phyloP scores from a whole-genome alignment of 2,888 invertebrate genomes.

The Athalia cordata region DNA sequence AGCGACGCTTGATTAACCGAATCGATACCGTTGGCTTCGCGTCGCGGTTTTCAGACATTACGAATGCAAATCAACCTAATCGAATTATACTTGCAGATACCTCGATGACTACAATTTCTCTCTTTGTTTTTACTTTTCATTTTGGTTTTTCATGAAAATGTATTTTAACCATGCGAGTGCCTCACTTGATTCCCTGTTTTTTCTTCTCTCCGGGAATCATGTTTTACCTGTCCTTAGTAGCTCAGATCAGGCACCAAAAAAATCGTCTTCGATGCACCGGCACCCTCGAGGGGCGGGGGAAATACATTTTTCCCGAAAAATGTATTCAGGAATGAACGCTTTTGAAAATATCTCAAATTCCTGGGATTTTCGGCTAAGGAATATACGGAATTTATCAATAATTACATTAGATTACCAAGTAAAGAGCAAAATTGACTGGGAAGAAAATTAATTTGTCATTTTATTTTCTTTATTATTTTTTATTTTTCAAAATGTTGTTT shows the following conservation, averaged over 20 bases:
- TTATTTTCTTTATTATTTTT: too few relatives aligned
- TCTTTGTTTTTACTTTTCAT: background rate
- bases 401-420: too few relatives aligned
- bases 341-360: too few relatives aligned
- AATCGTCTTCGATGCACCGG: background rate
- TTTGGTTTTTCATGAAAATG: conserved; percentile 15
- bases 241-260: background rate
- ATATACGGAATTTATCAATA: too few relatives aligned
- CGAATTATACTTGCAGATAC: conserved; percentile 58
- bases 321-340: too few relatives aligned
- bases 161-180: background rate
- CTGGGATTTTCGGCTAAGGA: too few relatives aligned
- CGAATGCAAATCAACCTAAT: conserved; percentile 57
- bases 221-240: background rate
- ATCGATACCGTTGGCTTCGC: conserved; percentile 52
- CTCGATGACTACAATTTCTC: conserved; percentile 28
- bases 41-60: conserved; percentile 49
- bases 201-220: background rate
- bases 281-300: too few relatives aligned
- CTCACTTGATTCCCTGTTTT: background rate
- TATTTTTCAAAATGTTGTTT: too few relatives aligned
- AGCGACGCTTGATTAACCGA: conserved; percentile 53
- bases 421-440: too few relatives aligned
- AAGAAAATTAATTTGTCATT: too few relatives aligned
- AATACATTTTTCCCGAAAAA: too few relatives aligned